Base-by-base conservation (phyloP, 2,888 invertebrate genomes). In the Euproctis similis region DNA sequence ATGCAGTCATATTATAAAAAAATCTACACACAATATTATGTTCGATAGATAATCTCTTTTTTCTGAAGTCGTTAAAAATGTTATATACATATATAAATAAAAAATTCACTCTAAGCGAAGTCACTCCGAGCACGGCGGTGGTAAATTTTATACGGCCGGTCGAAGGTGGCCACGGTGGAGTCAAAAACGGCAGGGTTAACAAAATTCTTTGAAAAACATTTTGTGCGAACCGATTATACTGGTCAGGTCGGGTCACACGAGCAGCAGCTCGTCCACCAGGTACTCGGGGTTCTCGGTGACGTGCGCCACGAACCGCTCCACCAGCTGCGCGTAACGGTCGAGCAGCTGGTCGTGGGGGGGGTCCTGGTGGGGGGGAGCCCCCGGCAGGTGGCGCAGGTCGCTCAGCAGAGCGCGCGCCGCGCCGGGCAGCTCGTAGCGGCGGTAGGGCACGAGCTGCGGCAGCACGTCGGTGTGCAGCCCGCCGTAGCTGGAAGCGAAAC, bases 381-480 rank as follows among this genome's bases (percentile, higher is more conserved):
- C 22, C 23, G 31, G 17, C 7, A 33, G 12, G 25, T 17, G 25
- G 42, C 8, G 40, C 30, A 70, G 30, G 55, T 67, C 53, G 0
- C 2, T 34, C 24, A 58, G 49, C 29, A 77, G 66, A 21, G 44
- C 38, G 10, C 21, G 7, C 2, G 53, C 51, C 10, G 61, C 69
- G 11, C 2, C 47, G 1, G 78, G 77, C 49, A 80, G 59, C 42
- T 3, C n/a, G 66, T 77, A 81, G 35, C 78, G 73, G 0, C 68
- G 63, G 62, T 50, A 71, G 16, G 72, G 59, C 2, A 72, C 71
- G 31, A 73, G 46, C 18, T 36, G 28, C 9, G 58, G 64, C 12
- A 68, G 20, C 33, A 61, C 19, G 24, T 77, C 73, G 10, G 59
- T 53, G 12, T 47, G 32, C 12, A 66, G 36, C 7, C 39, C 58